Percentiles rank a stretch among this genome's conserved stretches.
Conservation (phyloP, 2,888 invertebrate species). For the Cosmia trapezina region DNA sequence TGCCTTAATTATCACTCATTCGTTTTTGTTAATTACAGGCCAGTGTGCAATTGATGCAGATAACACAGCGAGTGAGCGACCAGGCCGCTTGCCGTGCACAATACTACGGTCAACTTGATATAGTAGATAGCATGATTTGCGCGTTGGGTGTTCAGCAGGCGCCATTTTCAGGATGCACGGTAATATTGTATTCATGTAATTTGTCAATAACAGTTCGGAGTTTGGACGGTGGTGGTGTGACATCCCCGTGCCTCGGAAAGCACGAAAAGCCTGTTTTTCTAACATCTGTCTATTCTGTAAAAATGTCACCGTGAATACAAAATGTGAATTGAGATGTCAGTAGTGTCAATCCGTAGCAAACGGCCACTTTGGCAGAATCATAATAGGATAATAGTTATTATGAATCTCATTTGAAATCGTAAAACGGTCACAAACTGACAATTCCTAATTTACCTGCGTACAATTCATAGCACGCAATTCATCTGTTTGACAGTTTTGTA, state of each 20-base stretch:
- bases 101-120: background rate
- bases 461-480: too few relatives aligned
- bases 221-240: background rate
- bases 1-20: background rate
- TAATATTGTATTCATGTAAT: slow-evolving; percentile 3
- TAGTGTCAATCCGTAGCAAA: too few relatives aligned
- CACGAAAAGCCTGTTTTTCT: background rate
- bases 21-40: slow-evolving; percentile 11
- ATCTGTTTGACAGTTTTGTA: too few relatives aligned
- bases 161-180: slow-evolving; percentile 22
- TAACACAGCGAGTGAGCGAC: background rate
- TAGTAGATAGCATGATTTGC: slow-evolving; percentile 19
- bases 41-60: slow-evolving; percentile 20
- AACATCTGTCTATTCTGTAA: background rate
- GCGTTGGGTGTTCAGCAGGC: background rate
- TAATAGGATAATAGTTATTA: too few relatives aligned
- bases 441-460: too few relatives aligned
- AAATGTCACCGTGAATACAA: too few relatives aligned
- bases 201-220: background rate
- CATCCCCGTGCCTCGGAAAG: background rate
- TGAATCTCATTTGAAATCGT: too few relatives aligned
- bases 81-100: background rate
- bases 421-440: too few relatives aligned
- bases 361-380: too few relatives aligned
- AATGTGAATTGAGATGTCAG: too few relatives aligned